phyloP scores from a whole-genome alignment of 2,113 vertebrate species.

The Heptranchias perlo region DNA sequence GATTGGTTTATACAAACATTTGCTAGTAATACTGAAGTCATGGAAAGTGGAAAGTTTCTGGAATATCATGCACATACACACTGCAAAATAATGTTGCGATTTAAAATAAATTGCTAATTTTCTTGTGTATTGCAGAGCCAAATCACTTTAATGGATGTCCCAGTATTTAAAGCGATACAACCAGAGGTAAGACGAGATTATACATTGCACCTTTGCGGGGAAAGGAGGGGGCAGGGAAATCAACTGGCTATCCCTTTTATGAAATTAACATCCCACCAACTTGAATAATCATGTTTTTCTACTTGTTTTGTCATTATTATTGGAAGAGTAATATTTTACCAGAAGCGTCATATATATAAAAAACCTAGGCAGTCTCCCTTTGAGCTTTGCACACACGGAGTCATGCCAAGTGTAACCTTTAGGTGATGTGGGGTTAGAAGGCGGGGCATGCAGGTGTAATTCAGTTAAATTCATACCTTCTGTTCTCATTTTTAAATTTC shows the following conservation, averaged over 20 bases:
- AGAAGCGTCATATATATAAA: neutral
- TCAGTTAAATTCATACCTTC: no score
- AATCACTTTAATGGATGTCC: constrained; percentile 86
- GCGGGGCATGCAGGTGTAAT: no score
- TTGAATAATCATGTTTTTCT: neutral
- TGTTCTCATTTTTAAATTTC: no score
- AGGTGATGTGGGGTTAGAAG: neutral
- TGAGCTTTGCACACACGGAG: neutral
- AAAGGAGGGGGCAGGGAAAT: no score
- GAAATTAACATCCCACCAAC: neutral
- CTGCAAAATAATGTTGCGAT: neutral
- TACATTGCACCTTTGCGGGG: no score
- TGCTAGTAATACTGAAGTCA: neutral
- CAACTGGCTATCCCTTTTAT: neutral
- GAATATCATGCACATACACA: neutral
- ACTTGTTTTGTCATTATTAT: neutral
- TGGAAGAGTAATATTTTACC: neutral
- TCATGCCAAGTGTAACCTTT: neutral
- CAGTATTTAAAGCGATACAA: constrained; percentile 89
- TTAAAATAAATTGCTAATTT: neutral
- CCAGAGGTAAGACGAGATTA: constrained; percentile 70
- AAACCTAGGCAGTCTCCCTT: neutral
- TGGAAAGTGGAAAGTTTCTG: neutral
- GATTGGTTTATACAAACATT: neutral
- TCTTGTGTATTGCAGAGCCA: constrained; percentile 70